phyloP scores from a whole-genome alignment of 2,888 invertebrate species.

The Eristalis arbustorum region DNA sequence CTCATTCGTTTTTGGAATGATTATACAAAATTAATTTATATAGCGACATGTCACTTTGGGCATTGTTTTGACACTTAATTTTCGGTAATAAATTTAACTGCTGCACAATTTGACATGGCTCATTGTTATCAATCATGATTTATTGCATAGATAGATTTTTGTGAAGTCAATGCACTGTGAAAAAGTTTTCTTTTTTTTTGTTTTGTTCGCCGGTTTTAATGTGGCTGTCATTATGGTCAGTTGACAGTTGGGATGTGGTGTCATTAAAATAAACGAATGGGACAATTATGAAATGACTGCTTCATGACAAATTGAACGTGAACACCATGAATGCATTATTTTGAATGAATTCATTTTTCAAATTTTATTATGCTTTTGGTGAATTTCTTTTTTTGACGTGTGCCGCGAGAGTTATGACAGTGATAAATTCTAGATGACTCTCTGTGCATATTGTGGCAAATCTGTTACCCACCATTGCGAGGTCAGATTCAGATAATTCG shows the following conservation, averaged over 20 bases:
- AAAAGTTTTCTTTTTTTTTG: neutral
- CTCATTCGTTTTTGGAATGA: neutral
- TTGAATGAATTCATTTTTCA: neutral
- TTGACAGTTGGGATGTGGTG: neutral
- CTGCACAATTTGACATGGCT: conserved; percentile 10
- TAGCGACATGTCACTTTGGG: neutral
- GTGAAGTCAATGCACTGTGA: neutral
- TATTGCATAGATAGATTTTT: neutral
- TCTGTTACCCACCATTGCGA: too few species aligned
- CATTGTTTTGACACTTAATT: neutral
- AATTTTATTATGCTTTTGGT: neutral
- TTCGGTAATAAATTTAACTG: conserved; percentile 12
- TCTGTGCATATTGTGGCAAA: too few species aligned
- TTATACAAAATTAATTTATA: conserved; percentile 2
- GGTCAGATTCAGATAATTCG: neutral
- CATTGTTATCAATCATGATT: conserved; percentile 8
- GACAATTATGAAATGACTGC: neutral
- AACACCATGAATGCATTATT: neutral
- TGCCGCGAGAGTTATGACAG: too few species aligned
- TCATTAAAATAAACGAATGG: neutral
- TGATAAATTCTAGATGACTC: too few species aligned
- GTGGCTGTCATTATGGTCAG: neutral
- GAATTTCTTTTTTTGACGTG: neutral
- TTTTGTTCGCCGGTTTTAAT: neutral
- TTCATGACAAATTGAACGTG: neutral